These are phyloP conservation scores for Toxostoma redivivum DNA, from an alignment of 2,113 vertebrate genomes.

Conservation along the genomic window DNA sequence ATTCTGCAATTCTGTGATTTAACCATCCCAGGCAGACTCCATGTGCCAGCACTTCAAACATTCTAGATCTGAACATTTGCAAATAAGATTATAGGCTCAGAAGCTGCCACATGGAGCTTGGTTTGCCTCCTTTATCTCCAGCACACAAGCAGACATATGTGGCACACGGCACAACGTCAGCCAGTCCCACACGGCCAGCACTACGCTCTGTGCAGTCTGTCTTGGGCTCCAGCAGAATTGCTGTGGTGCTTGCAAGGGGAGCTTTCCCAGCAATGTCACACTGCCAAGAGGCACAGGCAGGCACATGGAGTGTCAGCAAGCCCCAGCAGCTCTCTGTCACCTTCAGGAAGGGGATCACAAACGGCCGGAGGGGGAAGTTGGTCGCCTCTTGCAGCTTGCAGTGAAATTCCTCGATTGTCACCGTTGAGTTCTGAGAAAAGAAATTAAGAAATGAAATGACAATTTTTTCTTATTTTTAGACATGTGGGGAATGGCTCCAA, in stretches of 20 bases:
- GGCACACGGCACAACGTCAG: not conserved
- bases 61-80: not conserved
- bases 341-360: conserved; percentile 98
- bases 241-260: not conserved
- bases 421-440: conserved; percentile 89
- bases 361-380: conserved; percentile 95
- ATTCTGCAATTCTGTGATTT: not conserved
- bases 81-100: not conserved
- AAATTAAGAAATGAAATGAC: conserved; percentile 28
- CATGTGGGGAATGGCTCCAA: not conserved
- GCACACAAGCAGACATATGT: not conserved
- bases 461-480: conserved; percentile 21
- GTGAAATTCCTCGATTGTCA: conserved; percentile 98
- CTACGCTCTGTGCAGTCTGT: not conserved
- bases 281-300: not conserved
- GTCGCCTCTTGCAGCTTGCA: conserved; percentile 97
- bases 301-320: not conserved
- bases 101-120: not conserved
- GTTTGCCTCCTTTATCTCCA: not conserved
- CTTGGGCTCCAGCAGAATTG: not conserved
- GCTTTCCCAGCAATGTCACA: not conserved
- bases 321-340: conserved; percentile 70
- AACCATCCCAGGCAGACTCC: not conserved
- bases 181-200: not conserved
- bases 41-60: not conserved